Percentiles rank a stretch among this genome's conserved stretches.
Conservation (phyloP, 35 echinoderm and acorn worm species). For the Acanthaster planci region DNA sequence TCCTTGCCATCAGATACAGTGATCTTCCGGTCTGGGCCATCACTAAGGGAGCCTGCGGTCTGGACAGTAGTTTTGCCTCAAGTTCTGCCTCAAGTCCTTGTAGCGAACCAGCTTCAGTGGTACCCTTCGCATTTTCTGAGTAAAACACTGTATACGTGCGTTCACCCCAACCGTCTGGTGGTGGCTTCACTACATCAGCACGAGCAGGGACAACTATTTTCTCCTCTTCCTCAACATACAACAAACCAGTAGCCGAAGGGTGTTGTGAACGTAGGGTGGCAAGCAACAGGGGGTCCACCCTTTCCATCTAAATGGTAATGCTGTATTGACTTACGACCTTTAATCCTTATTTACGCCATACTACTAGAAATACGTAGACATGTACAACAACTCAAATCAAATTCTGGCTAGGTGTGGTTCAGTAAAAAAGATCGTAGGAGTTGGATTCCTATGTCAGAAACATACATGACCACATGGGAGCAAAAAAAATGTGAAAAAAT, state of each 20-base stretch:
- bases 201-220: not conserved
- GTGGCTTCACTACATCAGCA: not conserved
- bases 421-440: too few relatives aligned
- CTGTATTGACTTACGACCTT: too few relatives aligned
- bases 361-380: too few relatives aligned
- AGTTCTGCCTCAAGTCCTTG: not conserved
- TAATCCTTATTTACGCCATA: too few relatives aligned
- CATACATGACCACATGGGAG: too few relatives aligned
- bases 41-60: not conserved
- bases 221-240: not conserved
- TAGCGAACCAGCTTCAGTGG: not conserved
- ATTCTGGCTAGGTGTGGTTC: too few relatives aligned
- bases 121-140: not conserved
- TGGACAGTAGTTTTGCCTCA: not conserved
- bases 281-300: not conserved
- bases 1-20: not conserved
- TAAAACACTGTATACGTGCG: not conserved
- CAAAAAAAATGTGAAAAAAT: too few relatives aligned
- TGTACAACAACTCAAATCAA: too few relatives aligned
- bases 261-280: not conserved
- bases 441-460: too few relatives aligned
- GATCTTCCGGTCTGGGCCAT: conserved; percentile 1
- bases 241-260: not conserved
- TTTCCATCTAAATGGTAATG: too few relatives aligned
- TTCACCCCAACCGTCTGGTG: not conserved